Evolutionary conservation across 2,888 invertebrate species (phyloP).

Genomic region (Operophtera brumata): DNA sequence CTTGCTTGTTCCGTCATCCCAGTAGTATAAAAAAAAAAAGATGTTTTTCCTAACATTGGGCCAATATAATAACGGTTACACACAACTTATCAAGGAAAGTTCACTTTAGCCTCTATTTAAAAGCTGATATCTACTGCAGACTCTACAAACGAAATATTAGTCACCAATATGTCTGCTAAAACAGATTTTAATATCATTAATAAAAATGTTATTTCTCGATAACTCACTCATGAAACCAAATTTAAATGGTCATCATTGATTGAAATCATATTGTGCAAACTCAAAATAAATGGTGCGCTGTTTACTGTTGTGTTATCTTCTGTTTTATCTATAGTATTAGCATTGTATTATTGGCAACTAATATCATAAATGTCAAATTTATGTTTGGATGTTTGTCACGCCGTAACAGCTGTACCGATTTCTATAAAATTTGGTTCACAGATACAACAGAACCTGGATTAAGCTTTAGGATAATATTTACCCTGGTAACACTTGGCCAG

Average conservation of each 20-base stretch:
- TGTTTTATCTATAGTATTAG: too few species aligned
- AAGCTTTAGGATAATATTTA: too few species aligned
- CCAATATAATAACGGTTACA: not conserved
- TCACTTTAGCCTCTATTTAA: not conserved
- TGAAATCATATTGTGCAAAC: slow-evolving; percentile 5
- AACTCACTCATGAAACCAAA: not conserved
- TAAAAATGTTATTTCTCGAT: not conserved
- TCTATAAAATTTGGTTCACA: too few species aligned
- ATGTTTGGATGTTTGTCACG: too few species aligned
- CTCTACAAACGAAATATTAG: not conserved
- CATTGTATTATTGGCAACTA: too few species aligned
- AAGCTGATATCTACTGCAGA: not conserved
- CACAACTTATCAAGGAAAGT: not conserved
- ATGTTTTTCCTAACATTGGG: slow-evolving; percentile 33
- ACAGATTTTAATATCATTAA: not conserved
- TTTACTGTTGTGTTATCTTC: too few species aligned
- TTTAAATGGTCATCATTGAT: not conserved
- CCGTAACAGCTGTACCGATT: too few species aligned
- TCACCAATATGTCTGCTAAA: not conserved
- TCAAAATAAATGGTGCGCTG: not conserved
- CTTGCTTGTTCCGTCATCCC: too few species aligned
- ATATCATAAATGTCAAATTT: too few species aligned
- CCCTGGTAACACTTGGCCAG: too few species aligned
- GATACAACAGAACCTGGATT: too few species aligned
- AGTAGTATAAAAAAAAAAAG: too few species aligned